These are phyloP conservation scores for Aleiodes testaceus DNA, from an alignment of 2,888 invertebrate species.

Conservation along the genomic window DNA sequence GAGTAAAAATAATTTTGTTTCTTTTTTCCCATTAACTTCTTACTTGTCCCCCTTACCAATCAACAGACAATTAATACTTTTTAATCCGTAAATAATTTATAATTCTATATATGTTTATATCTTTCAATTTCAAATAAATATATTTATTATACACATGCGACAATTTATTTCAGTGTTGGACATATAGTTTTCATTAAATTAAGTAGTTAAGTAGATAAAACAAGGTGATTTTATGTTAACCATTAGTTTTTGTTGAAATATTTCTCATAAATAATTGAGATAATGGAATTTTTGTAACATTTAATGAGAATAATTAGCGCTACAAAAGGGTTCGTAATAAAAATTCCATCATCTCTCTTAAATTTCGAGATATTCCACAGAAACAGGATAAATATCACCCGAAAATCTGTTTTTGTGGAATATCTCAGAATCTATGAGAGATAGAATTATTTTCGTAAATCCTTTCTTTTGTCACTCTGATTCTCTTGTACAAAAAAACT, in stretches of 20 bases:
- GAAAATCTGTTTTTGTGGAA: too few relatives aligned
- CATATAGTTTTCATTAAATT: neutral
- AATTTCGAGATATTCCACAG: neutral
- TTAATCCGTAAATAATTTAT: constrained; percentile 28
- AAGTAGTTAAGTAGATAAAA: neutral
- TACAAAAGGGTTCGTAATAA: neutral
- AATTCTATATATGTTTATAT: constrained; percentile 23
- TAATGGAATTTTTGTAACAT: neutral
- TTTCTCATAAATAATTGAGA: neutral
- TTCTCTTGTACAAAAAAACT: too few relatives aligned
- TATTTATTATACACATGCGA: constrained; percentile 24
- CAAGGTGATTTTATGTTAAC: neutral
- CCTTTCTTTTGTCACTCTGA: too few relatives aligned
- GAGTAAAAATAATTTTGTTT: neutral
- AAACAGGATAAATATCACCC: neutral
- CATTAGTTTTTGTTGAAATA: neutral
- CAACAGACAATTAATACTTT: constrained; percentile 22
- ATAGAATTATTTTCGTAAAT: too few relatives aligned
- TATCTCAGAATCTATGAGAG: too few relatives aligned
- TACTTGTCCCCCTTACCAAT: constrained; percentile 5
- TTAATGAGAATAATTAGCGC: neutral
- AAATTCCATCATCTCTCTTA: neutral
- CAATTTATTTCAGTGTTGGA: constrained; percentile 23
- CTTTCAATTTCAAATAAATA: constrained; percentile 27
- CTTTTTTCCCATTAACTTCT: neutral